These are phyloP conservation scores for Corbicula japonica DNA, from an alignment of 2,888 invertebrate genomes.

Conservation along the genomic window DNA sequence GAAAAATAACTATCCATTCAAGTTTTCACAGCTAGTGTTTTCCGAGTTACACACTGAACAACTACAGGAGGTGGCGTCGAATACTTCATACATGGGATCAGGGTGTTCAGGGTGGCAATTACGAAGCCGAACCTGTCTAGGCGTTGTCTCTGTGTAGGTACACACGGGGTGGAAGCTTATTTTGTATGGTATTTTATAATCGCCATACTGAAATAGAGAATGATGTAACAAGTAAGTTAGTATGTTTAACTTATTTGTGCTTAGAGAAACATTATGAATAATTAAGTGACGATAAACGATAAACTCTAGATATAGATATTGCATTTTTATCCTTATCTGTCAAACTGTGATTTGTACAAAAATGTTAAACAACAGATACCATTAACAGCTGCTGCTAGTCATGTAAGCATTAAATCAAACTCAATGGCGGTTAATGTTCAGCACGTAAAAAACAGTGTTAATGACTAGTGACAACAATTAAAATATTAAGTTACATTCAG, in stretches of 20 bases:
- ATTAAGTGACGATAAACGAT: no score
- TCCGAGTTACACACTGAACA: constrained; percentile 91
- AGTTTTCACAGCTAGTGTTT: constrained; percentile 90
- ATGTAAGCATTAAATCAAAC: no score
- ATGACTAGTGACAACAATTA: no score
- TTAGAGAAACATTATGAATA: no score
- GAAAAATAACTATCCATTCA: constrained; percentile 79
- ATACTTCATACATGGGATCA: constrained; percentile 91
- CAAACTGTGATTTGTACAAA: no score
- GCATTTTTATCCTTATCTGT: no score
- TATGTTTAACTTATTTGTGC: no score
- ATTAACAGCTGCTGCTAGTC: no score
- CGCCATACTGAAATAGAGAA: constrained; percentile 90
- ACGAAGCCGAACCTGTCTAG: constrained; percentile 90
- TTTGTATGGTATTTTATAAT: constrained; percentile 96
- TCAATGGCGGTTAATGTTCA: no score
- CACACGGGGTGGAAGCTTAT: constrained; percentile 95
- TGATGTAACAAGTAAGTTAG: background rate
- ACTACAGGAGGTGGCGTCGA: constrained; percentile 92
- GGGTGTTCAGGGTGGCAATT: constrained; percentile 93
- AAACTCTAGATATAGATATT: no score
- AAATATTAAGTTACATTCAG: no score
- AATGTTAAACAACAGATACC: background rate
- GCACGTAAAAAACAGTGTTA: no score
- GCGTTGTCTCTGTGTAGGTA: constrained; percentile 91